Base-by-base conservation (phyloP, 2,113 vertebrate species). In the Stigmatopora argus region DNA sequence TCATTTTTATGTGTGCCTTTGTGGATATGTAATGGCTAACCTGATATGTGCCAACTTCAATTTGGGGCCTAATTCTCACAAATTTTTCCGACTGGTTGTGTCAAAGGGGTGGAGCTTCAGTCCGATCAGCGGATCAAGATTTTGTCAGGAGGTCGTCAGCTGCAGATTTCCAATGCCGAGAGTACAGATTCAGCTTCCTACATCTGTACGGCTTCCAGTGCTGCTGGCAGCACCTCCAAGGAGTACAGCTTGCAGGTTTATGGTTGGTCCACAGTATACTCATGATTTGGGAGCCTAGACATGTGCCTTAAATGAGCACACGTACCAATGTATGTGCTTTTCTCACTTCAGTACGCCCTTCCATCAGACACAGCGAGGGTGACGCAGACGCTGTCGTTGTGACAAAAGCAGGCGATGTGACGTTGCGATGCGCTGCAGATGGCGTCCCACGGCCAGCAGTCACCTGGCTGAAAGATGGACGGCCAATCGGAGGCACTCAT, bases 401-500 rank as follows among this genome's bases (percentile, higher is more conserved):
- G 48, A 89, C 79, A 0, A 91, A 87, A 26, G 95, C 94, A 10
- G 92, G 89, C 0, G 86, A 89, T 3, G 1, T 95, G 38, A 93
- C 90, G 3, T 78, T 99, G 44, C 92, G 92, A 65, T 99, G 97
- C 9, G 85, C 90, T 38, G 93, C 84, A 0, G 89, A 91, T 14
- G 97, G 97, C 0, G 48, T 90, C 15, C 97, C 96, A 0, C 89
- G 83, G 2, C 96, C 97, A 0, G 77, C 90, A 0, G 48, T 99
- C 69, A 88, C 83, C 0, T 99, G 97, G 97, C 84, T 96, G 82
- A 98, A 94, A 78, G 97, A 99, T 0, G 95, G 95, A 0, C 90
- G 44, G 7, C 90, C 90, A 0, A 72, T 98, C 74, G 65, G 59
- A 2, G 73, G 78, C 1, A 87, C 84, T 18, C 78, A 73, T 4